Evolutionary conservation across 2,888 invertebrate genomes (phyloP), one percentile per base, ranked within the genome.

Genomic region (Drosophila kambysellisi): DNA sequence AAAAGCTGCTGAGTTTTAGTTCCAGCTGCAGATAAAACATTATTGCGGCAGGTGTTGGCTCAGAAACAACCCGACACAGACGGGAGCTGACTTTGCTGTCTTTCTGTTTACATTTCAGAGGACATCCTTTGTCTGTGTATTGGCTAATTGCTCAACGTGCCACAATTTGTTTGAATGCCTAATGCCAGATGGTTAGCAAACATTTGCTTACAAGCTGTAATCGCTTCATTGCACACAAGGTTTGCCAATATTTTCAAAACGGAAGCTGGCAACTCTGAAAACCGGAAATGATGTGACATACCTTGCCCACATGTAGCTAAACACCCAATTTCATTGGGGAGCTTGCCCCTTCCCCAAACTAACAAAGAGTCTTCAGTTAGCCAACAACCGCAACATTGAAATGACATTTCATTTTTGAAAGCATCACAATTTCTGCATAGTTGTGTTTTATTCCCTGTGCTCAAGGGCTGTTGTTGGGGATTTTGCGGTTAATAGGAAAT

Each of bases 391-490:
- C 84, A 87, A 68, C 61, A 70, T 70, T 74, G 76, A 76, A 76
- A 79, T 87, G 84, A 79, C 84, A 89, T 79, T 89, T 74, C 59
- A 89, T 84, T 89, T 74, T 51, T n/a, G 33, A 54, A 54, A 15
- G 54, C 61, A 43, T 12, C 29, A 46, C 29, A 39, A 54, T 76
- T 60, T 58, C 61, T 52, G 50, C 57, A 56, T 58, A 52, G 37
- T 20, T 65, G 54, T 39, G 17, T 15, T 59, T n/a, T 11, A 46
- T 70, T 32, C 64, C 35, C 70, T 50, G 29, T 48, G 15, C 17
- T 37, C n/a, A 11, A 33, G 9, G 9, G 7, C 17, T 0, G 4
- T 0, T 3, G 29, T n/a, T 54, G 9, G 68, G 54, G 50, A 41
- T 17, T 50, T 15, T 51, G 11, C 3, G 35, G 6, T n/a, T 33